phyloP scores from a whole-genome alignment of 2,888 invertebrate genomes.

The Andrena trimmerana region DNA sequence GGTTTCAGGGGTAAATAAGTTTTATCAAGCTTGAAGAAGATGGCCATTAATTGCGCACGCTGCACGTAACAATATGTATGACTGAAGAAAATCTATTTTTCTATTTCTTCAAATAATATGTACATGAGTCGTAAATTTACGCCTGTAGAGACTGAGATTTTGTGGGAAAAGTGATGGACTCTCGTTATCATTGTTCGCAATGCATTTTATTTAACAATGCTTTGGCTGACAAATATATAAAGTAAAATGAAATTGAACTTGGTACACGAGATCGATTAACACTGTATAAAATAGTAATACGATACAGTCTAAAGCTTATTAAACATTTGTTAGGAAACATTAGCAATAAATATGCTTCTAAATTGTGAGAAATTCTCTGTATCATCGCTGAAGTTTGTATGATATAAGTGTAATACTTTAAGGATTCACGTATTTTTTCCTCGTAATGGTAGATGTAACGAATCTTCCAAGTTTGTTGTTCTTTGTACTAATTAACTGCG shows the following conservation, averaged over 20 bases:
- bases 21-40: constrained; percentile 37
- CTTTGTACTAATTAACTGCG: constrained; percentile 41
- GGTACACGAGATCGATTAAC: constrained; percentile 20
- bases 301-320: constrained; percentile 45
- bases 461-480: constrained; percentile 30
- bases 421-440: constrained; percentile 7
- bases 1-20: constrained; percentile 29
- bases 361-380: constrained; percentile 26
- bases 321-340: constrained; percentile 55
- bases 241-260: constrained; percentile 27
- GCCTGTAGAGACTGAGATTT: constrained; percentile 31
- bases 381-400: constrained; percentile 11
- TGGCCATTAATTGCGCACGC: constrained; percentile 27
- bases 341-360: constrained; percentile 36
- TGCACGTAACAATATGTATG: constrained; percentile 47
- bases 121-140: constrained; percentile 58
- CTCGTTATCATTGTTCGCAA: constrained; percentile 24
- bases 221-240: constrained; percentile 19
- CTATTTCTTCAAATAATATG: constrained; percentile 62
- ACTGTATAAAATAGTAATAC: constrained; percentile 47
- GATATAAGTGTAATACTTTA: constrained; percentile 19
- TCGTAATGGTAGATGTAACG: constrained; percentile 10
- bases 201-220: constrained; percentile 18
- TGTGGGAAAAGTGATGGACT: constrained; percentile 22
- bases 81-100: constrained; percentile 69